Evolutionary conservation across 2,113 vertebrate genomes (phyloP).

Genomic region (Calyptommatus sinebrachiatus): DNA sequence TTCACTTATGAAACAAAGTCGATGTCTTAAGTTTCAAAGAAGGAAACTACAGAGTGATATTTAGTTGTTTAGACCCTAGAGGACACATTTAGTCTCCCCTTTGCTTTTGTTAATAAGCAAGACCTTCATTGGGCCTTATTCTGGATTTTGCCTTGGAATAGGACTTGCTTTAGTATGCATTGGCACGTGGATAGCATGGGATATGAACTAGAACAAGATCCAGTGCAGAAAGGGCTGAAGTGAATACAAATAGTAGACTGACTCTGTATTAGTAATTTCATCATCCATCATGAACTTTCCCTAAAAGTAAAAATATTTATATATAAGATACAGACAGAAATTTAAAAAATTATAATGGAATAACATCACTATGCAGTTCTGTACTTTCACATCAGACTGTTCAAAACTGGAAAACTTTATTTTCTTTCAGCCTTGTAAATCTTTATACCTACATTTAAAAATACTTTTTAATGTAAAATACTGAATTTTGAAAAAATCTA

Average conservation of each 20-base stretch:
- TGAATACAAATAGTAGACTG: neutral
- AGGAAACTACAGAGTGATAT: neutral
- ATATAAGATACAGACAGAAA: neutral
- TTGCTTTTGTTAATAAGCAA: neutral
- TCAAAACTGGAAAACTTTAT: conserved; percentile 63
- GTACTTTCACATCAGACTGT: neutral
- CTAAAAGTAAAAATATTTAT: neutral
- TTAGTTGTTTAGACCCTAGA: no score
- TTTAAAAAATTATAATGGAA: neutral
- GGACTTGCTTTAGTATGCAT: neutral
- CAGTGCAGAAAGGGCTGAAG: neutral
- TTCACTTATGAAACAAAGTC: neutral
- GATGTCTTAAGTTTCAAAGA: neutral
- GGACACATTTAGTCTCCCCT: no score
- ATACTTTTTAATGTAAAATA: conserved; percentile 28
- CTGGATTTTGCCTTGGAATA: neutral
- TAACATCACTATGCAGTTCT: neutral
- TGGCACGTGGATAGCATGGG: no score
- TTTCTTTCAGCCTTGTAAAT: conserved; percentile 41
- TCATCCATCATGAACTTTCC: neutral
- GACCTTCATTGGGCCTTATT: neutral
- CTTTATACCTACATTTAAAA: conserved; percentile 50
- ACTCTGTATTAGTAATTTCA: neutral
- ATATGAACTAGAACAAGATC: no score
- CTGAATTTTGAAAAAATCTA: neutral